Evolutionary conservation across 2,888 invertebrate genomes (phyloP), one percentile per base, ranked within the genome.

Genomic region (Hyalella azteca): DNA sequence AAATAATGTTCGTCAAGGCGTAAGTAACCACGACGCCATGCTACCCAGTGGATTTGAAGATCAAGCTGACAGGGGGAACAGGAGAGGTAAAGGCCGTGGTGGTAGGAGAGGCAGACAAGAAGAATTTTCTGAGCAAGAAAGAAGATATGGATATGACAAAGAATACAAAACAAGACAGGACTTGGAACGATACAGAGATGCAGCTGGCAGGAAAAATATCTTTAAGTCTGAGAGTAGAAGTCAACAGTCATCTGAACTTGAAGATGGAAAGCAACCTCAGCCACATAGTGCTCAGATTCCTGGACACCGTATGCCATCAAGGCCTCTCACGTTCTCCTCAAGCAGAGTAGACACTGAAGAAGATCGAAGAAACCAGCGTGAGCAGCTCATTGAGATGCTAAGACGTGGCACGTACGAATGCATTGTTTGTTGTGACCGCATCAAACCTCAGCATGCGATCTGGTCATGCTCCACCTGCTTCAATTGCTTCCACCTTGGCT

Each of bases 391-490:
- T 19, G 93, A 95, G 73, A 95, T 96, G 88, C 90, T 98, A 77
- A 92, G 93, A 85, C 92, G 91, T 81, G 93, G 94, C 0, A 91
- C 91, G 0, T 90, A 97, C 81, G 98, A 98, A 88, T 98, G 98
- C 88, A 91, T 97, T 86, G 96, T 98, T 22, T 98, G 98, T 87
- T 97, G 95, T 87, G 97, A 96, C 85, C 90, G 91, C 77, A 93
- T 98, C 49, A 92, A 93, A 84, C 92, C 93, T 84, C 91, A 90
- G 41, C 93, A 96, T 86, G 90, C 93, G 4, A 92, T 95, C 45
- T 98, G 98, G 98, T 94, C 93, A 2, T 98, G 98, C 87, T 88
- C 90, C 84, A 94, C 94, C 86, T 98, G 98, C 87, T 96, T 92
- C 88, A 95, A 98, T 88, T 93, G 97, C 79, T 91, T 97, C 84